Evolutionary conservation across 2,113 vertebrate genomes (phyloP), one percentile per base, ranked within the genome.

Genomic region (Phalacrocorax pelagicus): DNA sequence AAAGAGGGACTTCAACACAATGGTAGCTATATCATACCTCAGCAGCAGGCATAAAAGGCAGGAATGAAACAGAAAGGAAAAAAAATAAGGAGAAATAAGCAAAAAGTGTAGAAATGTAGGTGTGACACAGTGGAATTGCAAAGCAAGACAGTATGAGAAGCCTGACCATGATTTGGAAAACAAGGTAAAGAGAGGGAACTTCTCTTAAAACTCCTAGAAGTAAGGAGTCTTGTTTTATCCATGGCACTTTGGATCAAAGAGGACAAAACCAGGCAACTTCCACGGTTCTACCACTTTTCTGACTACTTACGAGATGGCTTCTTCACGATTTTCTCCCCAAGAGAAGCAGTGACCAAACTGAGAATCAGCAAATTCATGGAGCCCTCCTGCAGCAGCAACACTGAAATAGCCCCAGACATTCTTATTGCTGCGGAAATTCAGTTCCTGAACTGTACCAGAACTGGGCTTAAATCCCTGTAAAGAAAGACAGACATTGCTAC

Each of bases 331-430:
- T 97, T 99, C 99, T 93, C 99, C 99, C 99, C 99, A 99, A 11
- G 99, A 99, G 97, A 99, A 99, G 96, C 99, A 99, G 97, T 99
- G 99, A 38, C 99, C 99, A 82, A 99, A 99, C 80, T 99, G 99
- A 87, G 99, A 99, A 97, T 99, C 99, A 0, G 99, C 99, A 96
- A 99, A 99, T 93, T 99, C 99, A 29, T 99, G 99, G 87, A 99
- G 99, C 20, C 99, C 99, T 42, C 99, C 99, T 72, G 99, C 99
- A 5, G 99, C 99, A 49, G 99, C 99, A 30, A 99, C 99, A 18
- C 99, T 99, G 97, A 99, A 99, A 98, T 99, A 99, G 88, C 99
- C 99, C 99, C 99, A 99, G 57, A 99, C 99, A 0, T 99, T 99
- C 97, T 99, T 99, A 93, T 99, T 99, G 98, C 99, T 99, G 94